Conservation (phyloP, 2,888 invertebrate genomes). For the Phalangium opilio region DNA sequence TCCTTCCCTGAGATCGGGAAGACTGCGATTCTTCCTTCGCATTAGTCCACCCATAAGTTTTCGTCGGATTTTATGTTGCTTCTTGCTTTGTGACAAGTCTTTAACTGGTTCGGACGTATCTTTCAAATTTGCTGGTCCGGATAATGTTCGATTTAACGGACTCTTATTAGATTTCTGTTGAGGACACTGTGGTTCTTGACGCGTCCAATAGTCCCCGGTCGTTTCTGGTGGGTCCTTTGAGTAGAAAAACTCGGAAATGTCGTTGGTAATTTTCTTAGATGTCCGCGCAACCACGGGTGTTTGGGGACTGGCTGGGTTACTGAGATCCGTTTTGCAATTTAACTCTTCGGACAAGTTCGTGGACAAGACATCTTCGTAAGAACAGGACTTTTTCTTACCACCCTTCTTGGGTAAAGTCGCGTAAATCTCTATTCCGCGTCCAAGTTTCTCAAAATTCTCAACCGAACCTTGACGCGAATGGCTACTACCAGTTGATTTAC, state of each 20-base stretch:
- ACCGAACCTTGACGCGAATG: slow-evolving; percentile 1
- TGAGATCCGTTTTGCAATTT: slow-evolving; percentile 14
- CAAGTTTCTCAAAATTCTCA: slow-evolving; percentile 10
- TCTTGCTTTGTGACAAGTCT: slow-evolving; percentile 39
- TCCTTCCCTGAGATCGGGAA: slow-evolving; percentile 78
- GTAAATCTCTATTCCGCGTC: slow-evolving; percentile 49
- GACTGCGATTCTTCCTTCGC: slow-evolving; percentile 69
- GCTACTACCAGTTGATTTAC: slow-evolving; percentile 8
- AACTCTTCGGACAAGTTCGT: slow-evolving; percentile 18
- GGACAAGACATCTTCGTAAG: slow-evolving; percentile 7
- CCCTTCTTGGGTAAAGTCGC: slow-evolving; percentile 81
- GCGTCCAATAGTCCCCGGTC: slow-evolving; percentile 1
- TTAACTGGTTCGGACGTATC: background rate
- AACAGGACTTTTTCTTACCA: slow-evolving; percentile 31
- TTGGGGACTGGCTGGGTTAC: slow-evolving; percentile 5
- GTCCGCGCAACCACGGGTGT: background rate
- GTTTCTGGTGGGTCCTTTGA: slow-evolving; percentile 3
- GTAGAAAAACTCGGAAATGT: background rate
- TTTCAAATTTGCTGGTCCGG: slow-evolving; percentile 2
- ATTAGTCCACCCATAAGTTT: slow-evolving; percentile 82
- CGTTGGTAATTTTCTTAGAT: background rate
- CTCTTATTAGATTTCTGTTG: background rate
- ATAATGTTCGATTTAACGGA: slow-evolving; percentile 1
- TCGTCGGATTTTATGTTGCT: slow-evolving; percentile 75
- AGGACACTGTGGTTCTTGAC: slow-evolving; percentile 1